Base-by-base conservation (phyloP, 2,888 invertebrate species). In the Frankliniella fusca region DNA sequence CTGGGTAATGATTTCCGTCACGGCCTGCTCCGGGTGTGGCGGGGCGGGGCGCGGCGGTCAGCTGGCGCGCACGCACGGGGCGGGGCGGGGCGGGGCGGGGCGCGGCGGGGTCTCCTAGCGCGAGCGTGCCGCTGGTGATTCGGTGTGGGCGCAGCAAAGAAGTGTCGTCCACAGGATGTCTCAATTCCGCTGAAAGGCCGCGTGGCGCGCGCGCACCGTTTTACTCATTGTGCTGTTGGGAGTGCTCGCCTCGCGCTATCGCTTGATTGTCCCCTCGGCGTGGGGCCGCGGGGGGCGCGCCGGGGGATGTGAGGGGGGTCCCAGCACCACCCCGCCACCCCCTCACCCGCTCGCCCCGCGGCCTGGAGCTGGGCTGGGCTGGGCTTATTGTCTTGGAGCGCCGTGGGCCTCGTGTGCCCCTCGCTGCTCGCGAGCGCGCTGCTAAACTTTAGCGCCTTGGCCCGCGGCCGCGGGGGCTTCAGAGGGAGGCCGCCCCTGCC, bases 181-280 rank as follows among this genome's bases (percentile, higher is more conserved):
- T 76, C 70, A 23, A 76, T 76, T 76, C 70, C 23, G 70, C 70
- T 76, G 23, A 76, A 76, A 76, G 70, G 27, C 70, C 23, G 12
- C 15, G 61, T 7, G 18, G 20, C 18, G 61, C 61, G 18, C 61
- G 61, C 61, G 61, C 7, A n/a, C 61, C 70, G 27, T 76, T 76
- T 76, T 76, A 76, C 70, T 76, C 70, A 76, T 76, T 76, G 70
- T 76, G 70, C 70, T 76, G 70, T 23, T 76, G 70, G 70, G 70
- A 76, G 70, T n/a, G 61, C 61, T 20, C 61, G 27, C 23, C 70
- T 23, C 11, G 23, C 70, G 38, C 38, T 38, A 38, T 38, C 38
- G 38, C 38, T 38, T 38, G 38, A 38, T 38, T 38, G 38, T 38
- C 3, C 38, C 38, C 38, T 38, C 38, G 38, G 38, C 5, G 38